phyloP scores from a whole-genome alignment of 2,888 invertebrate species.

The Mythimna impura region DNA sequence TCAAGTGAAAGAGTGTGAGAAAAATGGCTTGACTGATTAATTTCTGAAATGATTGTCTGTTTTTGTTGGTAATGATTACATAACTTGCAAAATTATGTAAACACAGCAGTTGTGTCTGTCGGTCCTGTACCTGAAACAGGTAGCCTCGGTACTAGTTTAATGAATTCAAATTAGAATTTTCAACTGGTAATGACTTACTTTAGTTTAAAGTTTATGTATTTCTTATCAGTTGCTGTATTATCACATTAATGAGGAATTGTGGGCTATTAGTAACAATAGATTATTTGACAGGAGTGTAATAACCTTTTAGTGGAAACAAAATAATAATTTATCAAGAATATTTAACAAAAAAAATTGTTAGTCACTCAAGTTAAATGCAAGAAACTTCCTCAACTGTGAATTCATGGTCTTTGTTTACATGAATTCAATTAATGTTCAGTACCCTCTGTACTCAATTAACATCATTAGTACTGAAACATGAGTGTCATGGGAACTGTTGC shows the following conservation, averaged over 20 bases:
- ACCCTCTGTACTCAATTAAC: constrained; percentile 19
- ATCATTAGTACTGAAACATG: constrained; percentile 29
- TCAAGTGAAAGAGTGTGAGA: constrained; percentile 26
- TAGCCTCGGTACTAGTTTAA: background rate
- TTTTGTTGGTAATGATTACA: background rate
- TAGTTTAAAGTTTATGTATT: constrained; percentile 33
- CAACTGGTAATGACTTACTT: constrained; percentile 9
- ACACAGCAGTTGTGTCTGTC: background rate
- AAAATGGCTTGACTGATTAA: constrained; percentile 8
- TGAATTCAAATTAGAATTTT: constrained; percentile 18
- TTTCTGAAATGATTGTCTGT: constrained; percentile 7
- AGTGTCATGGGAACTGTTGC: constrained; percentile 39
- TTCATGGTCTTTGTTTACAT: constrained; percentile 36
- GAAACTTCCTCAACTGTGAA: constrained; percentile 16
- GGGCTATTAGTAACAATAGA: constrained; percentile 44
- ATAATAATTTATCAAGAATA: constrained; percentile 24
- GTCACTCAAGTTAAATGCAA: constrained; percentile 1
- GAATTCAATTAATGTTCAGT: constrained; percentile 23
- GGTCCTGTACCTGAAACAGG: constrained; percentile 1
- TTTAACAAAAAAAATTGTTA: constrained; percentile 5
- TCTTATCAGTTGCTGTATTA: constrained; percentile 51
- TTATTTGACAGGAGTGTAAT: constrained; percentile 50
- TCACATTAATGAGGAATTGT: constrained; percentile 25
- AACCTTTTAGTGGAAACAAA: constrained; percentile 38
- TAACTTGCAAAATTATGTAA: background rate